Conservation (phyloP, 2,113 vertebrate genomes). For the Osmerus mordax region DNA sequence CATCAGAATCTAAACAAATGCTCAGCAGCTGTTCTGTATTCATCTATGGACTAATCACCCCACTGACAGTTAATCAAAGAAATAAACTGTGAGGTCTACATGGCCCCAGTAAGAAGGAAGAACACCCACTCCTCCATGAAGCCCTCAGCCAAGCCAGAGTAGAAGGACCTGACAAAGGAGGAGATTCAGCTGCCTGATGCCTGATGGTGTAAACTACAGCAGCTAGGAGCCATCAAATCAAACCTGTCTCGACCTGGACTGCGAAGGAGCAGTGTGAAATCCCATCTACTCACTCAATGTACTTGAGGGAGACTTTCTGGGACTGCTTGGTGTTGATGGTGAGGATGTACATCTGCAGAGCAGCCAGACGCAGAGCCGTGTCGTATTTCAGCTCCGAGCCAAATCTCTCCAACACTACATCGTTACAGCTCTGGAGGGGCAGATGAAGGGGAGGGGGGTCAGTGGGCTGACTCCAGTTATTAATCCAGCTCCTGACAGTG, state of each 20-base stretch:
- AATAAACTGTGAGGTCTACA: no score
- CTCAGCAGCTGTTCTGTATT: no score
- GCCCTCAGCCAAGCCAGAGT: no score
- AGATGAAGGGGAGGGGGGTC: constrained; percentile 38
- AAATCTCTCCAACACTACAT: constrained; percentile 94
- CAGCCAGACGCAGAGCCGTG: constrained; percentile 89
- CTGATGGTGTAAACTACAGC: not conserved
- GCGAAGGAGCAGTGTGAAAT: constrained; percentile 19
- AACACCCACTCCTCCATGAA: no score
- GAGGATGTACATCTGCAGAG: constrained; percentile 96
- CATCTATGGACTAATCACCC: no score
- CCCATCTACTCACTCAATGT: constrained; percentile 88
- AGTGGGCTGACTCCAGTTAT: no score
- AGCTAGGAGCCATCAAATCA: not conserved
- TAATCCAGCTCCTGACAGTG: no score
- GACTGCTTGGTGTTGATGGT: constrained; percentile 94
- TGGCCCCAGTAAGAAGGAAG: no score
- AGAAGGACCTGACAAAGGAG: no score
- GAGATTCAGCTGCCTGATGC: no score
- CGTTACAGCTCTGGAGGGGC: constrained; percentile 87
- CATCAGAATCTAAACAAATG: not conserved
- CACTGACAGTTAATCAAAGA: no score
- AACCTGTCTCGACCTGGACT: not conserved
- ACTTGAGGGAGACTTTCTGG: constrained; percentile 97
- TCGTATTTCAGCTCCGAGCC: constrained; percentile 97